Evolutionary conservation across 2,888 invertebrate genomes (phyloP).

Genomic region (Epistrophella euchroma): DNA sequence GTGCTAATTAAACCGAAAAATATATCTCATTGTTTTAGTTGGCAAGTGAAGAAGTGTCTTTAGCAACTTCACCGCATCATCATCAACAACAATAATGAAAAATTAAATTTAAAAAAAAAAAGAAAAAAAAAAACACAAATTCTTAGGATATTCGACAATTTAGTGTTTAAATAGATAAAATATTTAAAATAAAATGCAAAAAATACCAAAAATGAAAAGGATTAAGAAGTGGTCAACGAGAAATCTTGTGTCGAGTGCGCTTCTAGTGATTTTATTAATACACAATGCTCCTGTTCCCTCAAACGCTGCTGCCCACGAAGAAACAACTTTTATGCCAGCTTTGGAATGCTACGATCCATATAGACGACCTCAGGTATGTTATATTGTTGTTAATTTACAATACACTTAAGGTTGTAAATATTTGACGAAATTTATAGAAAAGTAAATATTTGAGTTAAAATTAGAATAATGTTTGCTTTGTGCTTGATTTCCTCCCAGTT

Average conservation of each 20-base stretch:
- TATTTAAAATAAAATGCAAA: conserved; percentile 29
- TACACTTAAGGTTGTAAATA: conserved; percentile 18
- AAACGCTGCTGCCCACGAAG: conserved; percentile 78
- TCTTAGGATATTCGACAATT: conserved; percentile 13
- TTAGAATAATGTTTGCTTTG: background rate
- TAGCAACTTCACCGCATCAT: conserved; percentile 47
- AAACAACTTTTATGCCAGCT: conserved; percentile 82
- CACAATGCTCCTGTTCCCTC: conserved; percentile 76
- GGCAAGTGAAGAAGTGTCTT: conserved; percentile 40
- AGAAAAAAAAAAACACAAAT: background rate
- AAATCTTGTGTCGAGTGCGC: conserved; percentile 76
- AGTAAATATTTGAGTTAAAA: conserved; percentile 15
- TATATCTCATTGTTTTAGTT: conserved; percentile 19
- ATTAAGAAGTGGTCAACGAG: conserved; percentile 81
- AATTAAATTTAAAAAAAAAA: conserved; percentile 31
- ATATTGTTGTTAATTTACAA: conserved; percentile 18
- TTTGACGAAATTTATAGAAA: background rate
- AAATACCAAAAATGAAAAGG: conserved; percentile 79
- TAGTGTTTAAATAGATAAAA: conserved; percentile 30
- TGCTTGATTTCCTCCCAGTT: background rate
- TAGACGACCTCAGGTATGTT: conserved; percentile 85
- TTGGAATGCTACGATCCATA: conserved; percentile 85
- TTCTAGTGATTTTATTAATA: conserved; percentile 76
- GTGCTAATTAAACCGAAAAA: conserved; percentile 12
- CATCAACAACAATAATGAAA: conserved; percentile 46